A percentile compares a stretch with the other conserved stretches of the same genome.
Conservation (phyloP, 1,140 invertebrate genomes). For the Neuroterus valhalla region DNA sequence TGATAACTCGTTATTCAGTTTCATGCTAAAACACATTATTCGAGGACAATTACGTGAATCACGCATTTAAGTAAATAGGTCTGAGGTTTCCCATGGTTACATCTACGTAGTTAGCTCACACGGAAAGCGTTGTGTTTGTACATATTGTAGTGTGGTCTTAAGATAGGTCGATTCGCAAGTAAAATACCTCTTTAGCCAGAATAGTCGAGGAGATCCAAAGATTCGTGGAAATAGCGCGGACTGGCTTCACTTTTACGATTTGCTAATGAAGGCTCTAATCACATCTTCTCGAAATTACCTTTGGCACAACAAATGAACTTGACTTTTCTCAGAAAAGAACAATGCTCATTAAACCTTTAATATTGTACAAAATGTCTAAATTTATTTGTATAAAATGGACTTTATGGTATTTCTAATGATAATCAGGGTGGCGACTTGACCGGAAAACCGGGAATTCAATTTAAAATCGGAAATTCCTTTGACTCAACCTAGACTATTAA, state of each 20-base stretch:
- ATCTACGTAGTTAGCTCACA: slow-evolving; percentile 5
- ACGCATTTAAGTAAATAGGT: slow-evolving; percentile 23
- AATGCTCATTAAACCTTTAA: too few species aligned
- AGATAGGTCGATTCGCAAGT: slow-evolving; percentile 14
- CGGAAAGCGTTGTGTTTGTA: slow-evolving; percentile 9
- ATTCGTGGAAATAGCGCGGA: slow-evolving; percentile 28
- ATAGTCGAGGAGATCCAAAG: slow-evolving; percentile 29
- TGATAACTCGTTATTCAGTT: background rate
- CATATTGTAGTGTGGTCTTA: slow-evolving; percentile 16
- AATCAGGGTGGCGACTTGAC: too few species aligned
- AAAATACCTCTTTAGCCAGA: slow-evolving; percentile 27
- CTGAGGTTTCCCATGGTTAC: slow-evolving; percentile 21
- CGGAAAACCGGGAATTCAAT: too few species aligned
- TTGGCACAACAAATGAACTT: background rate
- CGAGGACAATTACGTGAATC: slow-evolving; percentile 8
- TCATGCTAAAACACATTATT: slow-evolving; percentile 20
- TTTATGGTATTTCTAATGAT: too few species aligned
- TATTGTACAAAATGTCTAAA: too few species aligned
- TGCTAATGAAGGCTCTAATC: background rate
- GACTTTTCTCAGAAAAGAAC: background rate
- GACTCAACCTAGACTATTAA: too few species aligned
- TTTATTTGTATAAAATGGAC: too few species aligned
- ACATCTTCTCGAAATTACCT: background rate
- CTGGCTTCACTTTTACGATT: slow-evolving; percentile 22
- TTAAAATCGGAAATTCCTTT: too few species aligned